Evolutionary conservation across 2,888 invertebrate genomes (phyloP).

Genomic region (Plebejus melissa): DNA sequence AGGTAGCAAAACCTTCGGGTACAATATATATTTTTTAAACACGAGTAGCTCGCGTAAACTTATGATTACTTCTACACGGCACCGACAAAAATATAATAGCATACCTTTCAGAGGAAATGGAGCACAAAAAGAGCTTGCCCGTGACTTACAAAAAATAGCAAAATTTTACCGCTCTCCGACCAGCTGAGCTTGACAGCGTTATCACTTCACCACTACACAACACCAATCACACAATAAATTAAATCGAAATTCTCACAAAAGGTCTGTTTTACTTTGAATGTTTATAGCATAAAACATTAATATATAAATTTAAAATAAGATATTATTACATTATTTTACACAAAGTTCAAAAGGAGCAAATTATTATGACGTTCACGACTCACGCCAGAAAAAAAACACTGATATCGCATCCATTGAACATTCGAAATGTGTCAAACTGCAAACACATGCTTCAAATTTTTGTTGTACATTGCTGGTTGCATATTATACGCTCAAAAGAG

Average conservation of each 20-base stretch:
- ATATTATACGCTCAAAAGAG: too few species aligned
- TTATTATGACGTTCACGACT: constrained; percentile 30
- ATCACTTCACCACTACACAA: constrained; percentile 52
- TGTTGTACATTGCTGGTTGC: constrained; percentile 26
- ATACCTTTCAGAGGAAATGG: constrained; percentile 69
- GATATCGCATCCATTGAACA: constrained; percentile 36
- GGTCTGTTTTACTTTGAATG: background rate
- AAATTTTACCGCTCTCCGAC: constrained; percentile 74
- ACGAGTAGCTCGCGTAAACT: constrained; percentile 11
- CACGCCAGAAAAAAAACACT: constrained; percentile 38
- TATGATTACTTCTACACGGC: constrained; percentile 27
- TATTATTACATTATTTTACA: background rate
- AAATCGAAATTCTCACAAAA: background rate
- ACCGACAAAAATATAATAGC: constrained; percentile 57
- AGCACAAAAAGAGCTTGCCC: constrained; percentile 67
- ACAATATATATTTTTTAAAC: background rate
- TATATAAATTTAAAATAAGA: background rate
- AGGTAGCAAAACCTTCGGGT: background rate
- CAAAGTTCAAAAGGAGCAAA: constrained; percentile 1
- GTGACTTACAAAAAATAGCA: constrained; percentile 65
- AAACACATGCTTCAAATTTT: background rate
- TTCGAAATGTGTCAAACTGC: background rate
- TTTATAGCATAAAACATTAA: background rate
- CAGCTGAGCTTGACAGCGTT: constrained; percentile 77
- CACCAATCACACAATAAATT: constrained; percentile 31